Percentiles rank a stretch among this genome's conserved stretches.
Evolutionary conservation across 2,888 invertebrate species (phyloP).

Genomic region (Ferrisia virgata): DNA sequence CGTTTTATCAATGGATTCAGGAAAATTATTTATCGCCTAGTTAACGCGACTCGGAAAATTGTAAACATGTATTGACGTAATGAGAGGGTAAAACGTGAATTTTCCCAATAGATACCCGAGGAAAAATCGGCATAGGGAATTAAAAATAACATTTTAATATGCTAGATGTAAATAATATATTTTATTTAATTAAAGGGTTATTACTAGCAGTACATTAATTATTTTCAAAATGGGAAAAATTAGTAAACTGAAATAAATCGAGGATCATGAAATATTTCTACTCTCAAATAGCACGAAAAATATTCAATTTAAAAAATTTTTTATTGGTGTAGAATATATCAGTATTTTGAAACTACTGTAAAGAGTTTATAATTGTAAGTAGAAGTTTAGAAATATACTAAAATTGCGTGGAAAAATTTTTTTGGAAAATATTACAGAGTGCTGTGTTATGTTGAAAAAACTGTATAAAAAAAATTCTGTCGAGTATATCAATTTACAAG

Average conservation of each 20-base stretch:
- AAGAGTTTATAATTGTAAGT: neutral
- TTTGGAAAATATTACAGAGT: neutral
- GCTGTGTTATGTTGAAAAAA: neutral
- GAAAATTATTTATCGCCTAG: neutral
- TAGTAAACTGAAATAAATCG: no score
- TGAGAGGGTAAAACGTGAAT: neutral
- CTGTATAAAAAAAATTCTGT: neutral
- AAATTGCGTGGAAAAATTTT: neutral
- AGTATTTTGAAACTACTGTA: no score
- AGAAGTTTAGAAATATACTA: neutral
- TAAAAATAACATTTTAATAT: neutral
- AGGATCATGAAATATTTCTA: no score
- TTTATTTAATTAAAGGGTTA: no score
- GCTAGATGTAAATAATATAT: no score
- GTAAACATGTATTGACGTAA: neutral
- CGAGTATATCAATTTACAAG: neutral
- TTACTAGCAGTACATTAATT: no score
- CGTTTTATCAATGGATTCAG: neutral
- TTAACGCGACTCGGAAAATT: neutral
- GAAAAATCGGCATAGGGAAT: neutral
- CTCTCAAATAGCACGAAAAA: no score
- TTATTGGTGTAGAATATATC: no score
- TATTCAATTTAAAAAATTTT: no score
- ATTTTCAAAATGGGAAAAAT: no score
- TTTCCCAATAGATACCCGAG: neutral